Conservation (phyloP, 2,113 vertebrate genomes). For the Castor canadensis region DNA sequence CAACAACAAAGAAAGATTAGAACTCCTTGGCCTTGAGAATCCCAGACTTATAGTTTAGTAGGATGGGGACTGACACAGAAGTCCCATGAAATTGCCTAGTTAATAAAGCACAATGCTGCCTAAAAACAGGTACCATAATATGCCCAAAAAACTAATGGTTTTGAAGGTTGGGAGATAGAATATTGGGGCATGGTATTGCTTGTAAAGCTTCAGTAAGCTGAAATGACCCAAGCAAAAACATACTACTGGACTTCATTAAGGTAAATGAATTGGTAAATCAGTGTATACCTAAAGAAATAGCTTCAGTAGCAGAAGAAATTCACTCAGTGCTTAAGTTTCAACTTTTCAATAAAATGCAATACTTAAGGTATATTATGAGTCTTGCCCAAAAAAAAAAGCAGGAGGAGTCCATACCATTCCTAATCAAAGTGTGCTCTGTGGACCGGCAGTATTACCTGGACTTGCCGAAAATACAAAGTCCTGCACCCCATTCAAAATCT, state of each 20-base stretch:
- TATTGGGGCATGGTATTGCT: background rate
- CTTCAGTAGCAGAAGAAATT: background rate
- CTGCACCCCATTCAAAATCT: background rate
- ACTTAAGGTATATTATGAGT: background rate
- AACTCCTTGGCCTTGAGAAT: background rate
- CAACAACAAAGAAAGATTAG: background rate
- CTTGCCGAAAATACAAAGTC: background rate
- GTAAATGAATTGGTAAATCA: background rate
- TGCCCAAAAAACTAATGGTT: background rate
- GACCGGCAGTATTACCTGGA: background rate
- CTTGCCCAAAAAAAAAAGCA: background rate
- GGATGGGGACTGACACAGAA: background rate
- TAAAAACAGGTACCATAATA: background rate
- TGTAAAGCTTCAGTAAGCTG: background rate
- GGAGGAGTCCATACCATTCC: background rate
- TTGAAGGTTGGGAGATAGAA: background rate
- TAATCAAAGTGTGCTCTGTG: background rate
- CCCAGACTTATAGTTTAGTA: background rate
- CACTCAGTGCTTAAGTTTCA: background rate
- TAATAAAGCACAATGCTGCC: background rate
- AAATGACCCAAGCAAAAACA: background rate
- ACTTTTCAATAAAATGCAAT: constrained; percentile 3
- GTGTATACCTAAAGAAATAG: background rate
- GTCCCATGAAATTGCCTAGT: background rate
- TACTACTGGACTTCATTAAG: background rate